Percentiles rank a stretch among this genome's conserved stretches.
phyloP scores from a whole-genome alignment of 1,140 invertebrate genomes.

The Drosophila seguyi region DNA sequence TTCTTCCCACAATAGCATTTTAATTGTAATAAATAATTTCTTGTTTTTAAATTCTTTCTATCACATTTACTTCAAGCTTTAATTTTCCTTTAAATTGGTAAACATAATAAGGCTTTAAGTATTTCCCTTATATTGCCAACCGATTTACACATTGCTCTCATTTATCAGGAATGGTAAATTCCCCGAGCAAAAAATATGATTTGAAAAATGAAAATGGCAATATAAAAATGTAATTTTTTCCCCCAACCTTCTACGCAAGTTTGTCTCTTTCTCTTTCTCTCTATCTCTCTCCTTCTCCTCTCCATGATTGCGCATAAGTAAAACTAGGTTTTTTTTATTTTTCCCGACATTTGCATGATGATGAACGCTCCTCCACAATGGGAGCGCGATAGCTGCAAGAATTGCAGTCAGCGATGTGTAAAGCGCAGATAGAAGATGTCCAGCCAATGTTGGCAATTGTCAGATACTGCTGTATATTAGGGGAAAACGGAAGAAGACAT shows the following conservation, averaged over 20 bases:
- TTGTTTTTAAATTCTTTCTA: no score
- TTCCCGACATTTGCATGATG: slow-evolving; percentile 36
- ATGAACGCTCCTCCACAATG: slow-evolving; percentile 30
- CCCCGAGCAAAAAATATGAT: neutral
- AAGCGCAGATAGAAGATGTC: slow-evolving; percentile 69
- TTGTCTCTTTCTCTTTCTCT: neutral
- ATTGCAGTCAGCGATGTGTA: slow-evolving; percentile 69
- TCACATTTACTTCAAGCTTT: neutral
- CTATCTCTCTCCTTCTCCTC: neutral
- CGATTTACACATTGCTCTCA: neutral
- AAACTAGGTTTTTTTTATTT: slow-evolving; percentile 23
- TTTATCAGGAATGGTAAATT: neutral
- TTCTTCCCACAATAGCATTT: no score
- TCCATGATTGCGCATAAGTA: slow-evolving; percentile 40
- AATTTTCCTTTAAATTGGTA: neutral
- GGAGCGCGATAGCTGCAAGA: slow-evolving; percentile 37
- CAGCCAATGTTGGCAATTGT: slow-evolving; percentile 42
- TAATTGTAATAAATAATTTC: no score
- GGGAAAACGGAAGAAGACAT: neutral
- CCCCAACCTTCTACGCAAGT: neutral
- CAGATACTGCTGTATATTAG: slow-evolving; percentile 4
- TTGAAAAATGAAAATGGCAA: slow-evolving; percentile 6
- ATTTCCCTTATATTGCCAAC: neutral
- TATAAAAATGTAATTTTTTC: slow-evolving; percentile 10
- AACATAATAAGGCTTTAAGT: neutral